phyloP scores from a whole-genome alignment of 1,140 invertebrate species.

The Pteromalus puparum region DNA sequence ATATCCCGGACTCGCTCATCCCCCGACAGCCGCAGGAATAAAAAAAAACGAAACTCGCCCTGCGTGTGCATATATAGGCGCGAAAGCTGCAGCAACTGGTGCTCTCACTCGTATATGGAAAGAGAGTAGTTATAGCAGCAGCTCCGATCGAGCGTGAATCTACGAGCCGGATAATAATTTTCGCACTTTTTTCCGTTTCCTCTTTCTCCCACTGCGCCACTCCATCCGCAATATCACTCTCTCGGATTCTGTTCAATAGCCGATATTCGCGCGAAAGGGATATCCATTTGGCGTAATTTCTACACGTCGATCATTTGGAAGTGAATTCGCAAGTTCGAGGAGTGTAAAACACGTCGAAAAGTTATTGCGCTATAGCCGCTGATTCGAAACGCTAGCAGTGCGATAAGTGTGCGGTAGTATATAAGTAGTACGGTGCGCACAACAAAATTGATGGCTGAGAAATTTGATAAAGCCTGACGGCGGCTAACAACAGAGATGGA shows the following conservation, averaged over 20 bases:
- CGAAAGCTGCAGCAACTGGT: conserved; percentile 41
- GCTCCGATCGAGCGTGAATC: conserved; percentile 26
- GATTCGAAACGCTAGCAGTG: not conserved
- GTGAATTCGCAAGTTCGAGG: not conserved
- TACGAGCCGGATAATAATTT: conserved; percentile 33
- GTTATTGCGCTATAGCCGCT: not conserved
- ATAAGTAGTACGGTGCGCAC: not conserved
- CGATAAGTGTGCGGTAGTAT: not conserved
- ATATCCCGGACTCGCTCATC: conserved; percentile 26
- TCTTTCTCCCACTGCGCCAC: not conserved
- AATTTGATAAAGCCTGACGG: conserved; percentile 27
- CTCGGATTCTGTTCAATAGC: conserved; percentile 27
- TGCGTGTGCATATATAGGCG: not conserved
- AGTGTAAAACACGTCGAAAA: not conserved
- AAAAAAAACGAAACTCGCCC: conserved; percentile 5
- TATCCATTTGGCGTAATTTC: not conserved
- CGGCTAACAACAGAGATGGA: not conserved
- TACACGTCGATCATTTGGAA: not conserved
- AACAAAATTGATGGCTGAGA: conserved; percentile 42
- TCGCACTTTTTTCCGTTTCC: conserved; percentile 24
- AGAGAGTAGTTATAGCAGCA: not conserved
- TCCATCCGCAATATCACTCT: conserved; percentile 18
- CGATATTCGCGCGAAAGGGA: conserved; percentile 10
- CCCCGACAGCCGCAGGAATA: conserved; percentile 19
- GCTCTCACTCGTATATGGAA: not conserved